phyloP scores from a whole-genome alignment of 2,113 vertebrate species.

The Riparia riparia region DNA sequence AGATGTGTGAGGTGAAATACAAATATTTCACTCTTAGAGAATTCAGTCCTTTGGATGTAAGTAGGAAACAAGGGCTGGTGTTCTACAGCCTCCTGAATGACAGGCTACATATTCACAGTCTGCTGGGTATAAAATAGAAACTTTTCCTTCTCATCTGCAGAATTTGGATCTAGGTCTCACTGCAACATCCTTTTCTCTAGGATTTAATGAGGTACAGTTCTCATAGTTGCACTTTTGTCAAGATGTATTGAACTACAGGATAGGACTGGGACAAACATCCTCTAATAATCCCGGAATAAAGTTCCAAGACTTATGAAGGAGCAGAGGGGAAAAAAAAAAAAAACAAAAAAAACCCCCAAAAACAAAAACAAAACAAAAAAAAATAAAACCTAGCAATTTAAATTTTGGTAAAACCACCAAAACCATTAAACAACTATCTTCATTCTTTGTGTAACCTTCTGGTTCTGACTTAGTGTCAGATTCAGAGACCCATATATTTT shows the following conservation, averaged over 20 bases:
- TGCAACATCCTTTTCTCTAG: background rate
- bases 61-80: background rate
- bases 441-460: background rate
- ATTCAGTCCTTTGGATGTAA: background rate
- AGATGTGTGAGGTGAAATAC: background rate
- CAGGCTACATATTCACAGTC: background rate
- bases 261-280: background rate
- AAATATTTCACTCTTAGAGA: background rate
- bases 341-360: accelerated
- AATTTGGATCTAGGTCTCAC: background rate
- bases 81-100: background rate
- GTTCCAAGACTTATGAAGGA: background rate
- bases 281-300: background rate
- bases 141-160: background rate
- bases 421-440: background rate
- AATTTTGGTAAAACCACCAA: background rate
- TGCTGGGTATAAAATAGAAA: background rate
- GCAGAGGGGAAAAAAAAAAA: too few species aligned
- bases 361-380: background rate
- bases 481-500: too few species aligned
- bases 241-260: background rate
- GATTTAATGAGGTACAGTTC: background rate
- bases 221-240: background rate
- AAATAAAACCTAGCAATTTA: background rate
- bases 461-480: background rate